Base-by-base conservation (phyloP, 2,888 invertebrate species). In the Apocheima hispidaria region DNA sequence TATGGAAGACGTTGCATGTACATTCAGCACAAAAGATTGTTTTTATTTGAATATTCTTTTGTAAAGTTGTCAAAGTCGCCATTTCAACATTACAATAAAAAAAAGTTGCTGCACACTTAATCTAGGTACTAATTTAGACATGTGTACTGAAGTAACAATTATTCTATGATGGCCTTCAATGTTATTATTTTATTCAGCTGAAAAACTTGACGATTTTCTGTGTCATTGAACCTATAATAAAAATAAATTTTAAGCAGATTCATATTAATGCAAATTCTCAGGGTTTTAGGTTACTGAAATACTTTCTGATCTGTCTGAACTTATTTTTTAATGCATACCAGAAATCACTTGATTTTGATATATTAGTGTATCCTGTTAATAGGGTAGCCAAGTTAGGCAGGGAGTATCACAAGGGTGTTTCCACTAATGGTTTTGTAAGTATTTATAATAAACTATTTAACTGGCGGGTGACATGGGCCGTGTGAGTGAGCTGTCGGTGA, bases 401-500 rank as follows among this genome's bases (percentile, higher is more conserved):
- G 83, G 81, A 72, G 81, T 79, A 76, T 78, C 78, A 75, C 79
- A 81, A 83, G 80, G 82, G 86, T 88, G 87, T 82, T 80, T 82
- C 83, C 86, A 77, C 84, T 84, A n/a, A 81, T 77, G 68, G 82
- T 85, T 89, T 70, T 90, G 89, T 90, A 87, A 88, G 88, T 90
- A 89, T 88, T 76, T 79, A 80, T 77, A 71, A 77, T 75, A 81
- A 79, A 79, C 73, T 83, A 71, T 75, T 63, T 69, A 70, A 70
- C 80, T 79, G 81, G 83, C 79, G 83, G 79, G 76, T 78, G 78
- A 78, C 80, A 84, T 79, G 86, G 82, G 81, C 80, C 60, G 49
- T 54, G 43, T 75, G 81, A 80, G 84, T 79, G 86, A 82, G 85
- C 87, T 83, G 88, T 78, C 80, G 90, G 88, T 90, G 90, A 87